Conservation (phyloP, 35 echinoderm and acorn worm species). For the Hemicentrotus pulcherrimus region DNA sequence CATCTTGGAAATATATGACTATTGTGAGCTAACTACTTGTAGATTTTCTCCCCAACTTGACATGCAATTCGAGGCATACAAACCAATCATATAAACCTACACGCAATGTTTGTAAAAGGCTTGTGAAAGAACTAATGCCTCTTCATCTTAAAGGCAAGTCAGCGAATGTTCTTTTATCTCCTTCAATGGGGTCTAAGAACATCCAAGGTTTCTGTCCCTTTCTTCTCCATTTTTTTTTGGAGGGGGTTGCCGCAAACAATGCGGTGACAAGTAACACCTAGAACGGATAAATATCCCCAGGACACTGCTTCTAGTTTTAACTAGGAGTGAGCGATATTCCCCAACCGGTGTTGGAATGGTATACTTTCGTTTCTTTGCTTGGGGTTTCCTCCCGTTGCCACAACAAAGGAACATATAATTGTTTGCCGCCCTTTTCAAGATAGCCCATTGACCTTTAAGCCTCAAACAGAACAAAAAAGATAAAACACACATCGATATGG, state of each 20-base stretch:
- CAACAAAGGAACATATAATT: not conserved
- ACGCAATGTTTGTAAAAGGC: not conserved
- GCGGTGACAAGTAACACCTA: not conserved
- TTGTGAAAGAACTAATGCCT: not conserved
- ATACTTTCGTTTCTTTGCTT: not conserved
- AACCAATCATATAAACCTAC: not conserved
- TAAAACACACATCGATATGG: not conserved
- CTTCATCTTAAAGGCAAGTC: not conserved
- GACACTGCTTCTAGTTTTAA: not conserved
- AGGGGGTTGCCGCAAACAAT: not conserved
- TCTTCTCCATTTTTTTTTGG: not conserved
- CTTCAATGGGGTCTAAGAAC: not conserved
- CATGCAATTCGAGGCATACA: not conserved
- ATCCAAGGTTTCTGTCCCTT: not conserved
- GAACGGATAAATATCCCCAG: not conserved
- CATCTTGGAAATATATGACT: too few species aligned
- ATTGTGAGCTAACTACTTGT: too few species aligned
- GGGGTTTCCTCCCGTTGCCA: not conserved
- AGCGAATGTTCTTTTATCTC: not conserved
- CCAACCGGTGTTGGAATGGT: not conserved
- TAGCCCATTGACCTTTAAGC: slow-evolving; percentile 4
- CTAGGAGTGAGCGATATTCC: not conserved
- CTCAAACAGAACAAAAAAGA: not conserved
- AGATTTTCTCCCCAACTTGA: not conserved
- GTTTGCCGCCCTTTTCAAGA: not conserved